Percentiles rank a stretch among this genome's conserved stretches.
Conservation (phyloP, 1,140 invertebrate species). For the Drosophila yakuba region DNA sequence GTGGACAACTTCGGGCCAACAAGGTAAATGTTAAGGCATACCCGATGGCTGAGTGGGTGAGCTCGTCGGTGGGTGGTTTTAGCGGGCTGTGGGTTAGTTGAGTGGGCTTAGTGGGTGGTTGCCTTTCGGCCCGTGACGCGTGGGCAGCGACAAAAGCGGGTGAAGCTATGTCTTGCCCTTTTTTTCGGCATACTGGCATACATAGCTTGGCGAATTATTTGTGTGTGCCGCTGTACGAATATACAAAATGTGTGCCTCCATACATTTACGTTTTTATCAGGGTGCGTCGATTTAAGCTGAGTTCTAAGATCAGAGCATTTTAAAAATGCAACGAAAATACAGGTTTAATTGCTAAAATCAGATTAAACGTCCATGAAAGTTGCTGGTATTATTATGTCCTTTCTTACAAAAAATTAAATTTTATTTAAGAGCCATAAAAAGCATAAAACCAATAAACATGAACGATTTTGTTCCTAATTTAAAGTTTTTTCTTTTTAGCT, state of each 20-base stretch:
- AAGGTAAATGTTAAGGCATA: constrained; percentile 55
- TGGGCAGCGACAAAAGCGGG: constrained; percentile 50
- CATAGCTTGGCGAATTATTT: constrained; percentile 46
- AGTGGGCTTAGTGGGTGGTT: not conserved
- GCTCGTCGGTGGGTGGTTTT: constrained; percentile 13
- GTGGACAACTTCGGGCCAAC: constrained; percentile 38
- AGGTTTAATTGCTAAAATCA: no score
- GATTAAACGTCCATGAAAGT: no score
- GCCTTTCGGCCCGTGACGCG: constrained; percentile 25
- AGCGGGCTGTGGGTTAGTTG: not conserved
- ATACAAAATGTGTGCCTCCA: constrained; percentile 27
- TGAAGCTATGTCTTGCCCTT: constrained; percentile 62
- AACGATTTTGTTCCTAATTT: no score
- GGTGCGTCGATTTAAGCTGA: constrained; percentile 1
- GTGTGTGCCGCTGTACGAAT: constrained; percentile 19
- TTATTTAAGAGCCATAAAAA: no score
- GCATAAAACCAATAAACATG: no score
- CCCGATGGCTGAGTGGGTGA: constrained; percentile 9
- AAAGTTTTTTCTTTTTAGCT: not conserved
- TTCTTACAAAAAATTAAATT: no score
- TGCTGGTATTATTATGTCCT: no score
- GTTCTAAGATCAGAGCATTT: not conserved
- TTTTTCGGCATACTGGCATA: constrained; percentile 71
- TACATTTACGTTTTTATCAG: constrained; percentile 14
- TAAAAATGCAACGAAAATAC: no score